A percentile compares a stretch with the other conserved stretches of the same genome.
phyloP scores from a whole-genome alignment of 2,797 vertebrate genomes.

The Siniperca scherzeri region DNA sequence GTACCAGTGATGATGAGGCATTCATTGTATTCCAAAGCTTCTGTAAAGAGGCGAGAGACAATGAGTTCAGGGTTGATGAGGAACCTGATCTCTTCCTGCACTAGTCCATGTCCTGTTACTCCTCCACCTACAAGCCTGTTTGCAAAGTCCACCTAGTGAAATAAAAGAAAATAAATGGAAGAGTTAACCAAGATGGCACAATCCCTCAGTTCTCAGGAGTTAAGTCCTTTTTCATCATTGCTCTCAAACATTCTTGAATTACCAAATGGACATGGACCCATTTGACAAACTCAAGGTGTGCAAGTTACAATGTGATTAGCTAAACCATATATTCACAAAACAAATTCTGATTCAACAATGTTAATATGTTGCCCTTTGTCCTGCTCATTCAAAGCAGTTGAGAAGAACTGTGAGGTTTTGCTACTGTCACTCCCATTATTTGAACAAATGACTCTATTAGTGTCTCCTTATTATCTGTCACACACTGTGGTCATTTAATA shows the following conservation, averaged over 20 bases:
- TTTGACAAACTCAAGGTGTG: background rate
- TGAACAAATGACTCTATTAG: conserved; percentile 66
- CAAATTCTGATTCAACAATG: background rate
- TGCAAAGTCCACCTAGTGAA: conserved; percentile 96
- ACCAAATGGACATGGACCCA: background rate
- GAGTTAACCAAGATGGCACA: background rate
- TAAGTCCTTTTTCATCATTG: background rate
- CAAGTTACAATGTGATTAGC: background rate
- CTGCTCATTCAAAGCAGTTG: conserved; percentile 5
- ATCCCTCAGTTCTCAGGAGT: background rate
- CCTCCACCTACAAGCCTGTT: conserved; percentile 97
- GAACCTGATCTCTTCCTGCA: conserved; percentile 99
- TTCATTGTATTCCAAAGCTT: conserved; percentile 94
- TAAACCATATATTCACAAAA: background rate
- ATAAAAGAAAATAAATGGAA: background rate
- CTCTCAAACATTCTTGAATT: background rate
- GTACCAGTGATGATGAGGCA: conserved; percentile 98
- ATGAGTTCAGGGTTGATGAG: conserved; percentile 98
- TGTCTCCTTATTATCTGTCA: conserved; percentile 61
- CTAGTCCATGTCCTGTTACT: conserved; percentile 93
- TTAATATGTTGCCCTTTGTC: conserved; percentile 9
- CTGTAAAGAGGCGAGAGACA: conserved; percentile 95
- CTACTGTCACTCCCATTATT: conserved; percentile 45
- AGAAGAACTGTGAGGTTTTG: conserved; percentile 44
- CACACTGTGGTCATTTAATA: conserved; percentile 58